Base-by-base conservation (phyloP, 2,113 vertebrate genomes). In the Sander vitreus region DNA sequence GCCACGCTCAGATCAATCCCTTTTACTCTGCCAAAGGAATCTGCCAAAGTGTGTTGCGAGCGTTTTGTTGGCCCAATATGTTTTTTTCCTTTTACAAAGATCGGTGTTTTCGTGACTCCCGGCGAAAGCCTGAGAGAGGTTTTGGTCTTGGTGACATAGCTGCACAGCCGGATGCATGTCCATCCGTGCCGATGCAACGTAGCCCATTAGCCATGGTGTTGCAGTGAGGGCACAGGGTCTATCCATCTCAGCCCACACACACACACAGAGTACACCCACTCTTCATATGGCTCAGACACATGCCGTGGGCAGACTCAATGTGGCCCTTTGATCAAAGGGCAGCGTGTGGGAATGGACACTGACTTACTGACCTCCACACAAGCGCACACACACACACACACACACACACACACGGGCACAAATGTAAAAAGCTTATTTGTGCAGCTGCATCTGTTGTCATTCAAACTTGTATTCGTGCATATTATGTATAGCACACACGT, bases 1-100 rank as follows among this genome's bases (percentile, higher is more conserved):
- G 89, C 88, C 75, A 83, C 79, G 84, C 91, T 90, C 89, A 86
- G 89, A 93, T 92, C 91, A 87, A 89, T 90, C 91, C 85, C 73
- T 88, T 86, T 81, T 57, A 75, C 88, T 89, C 83, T 82, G 90
- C 89, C 92, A 91, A 78, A 85, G 58, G 76, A 81, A 74, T 78
- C 77, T 85, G 85, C 87, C 89, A 85, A 57, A 82, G 85, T 79
- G 75, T 89, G 89, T 84, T 85, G 83, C 66, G 85, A 83, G 76
- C 81, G 36, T 88, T 87, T 81, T 84, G 86, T 88, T 84, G 81
- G 84, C 78, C 85, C 86, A 83, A 83, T 85, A 87, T 75, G 79
- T 54, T 84, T 85, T 78, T 84, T 45, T 72, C 83, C 74, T 73
- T 51, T 72, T 21, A 50, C 33, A 74, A 69, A 74, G 76, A 80